phyloP scores from a whole-genome alignment of 1,140 invertebrate genomes.

The Zaprionus lachaisei region DNA sequence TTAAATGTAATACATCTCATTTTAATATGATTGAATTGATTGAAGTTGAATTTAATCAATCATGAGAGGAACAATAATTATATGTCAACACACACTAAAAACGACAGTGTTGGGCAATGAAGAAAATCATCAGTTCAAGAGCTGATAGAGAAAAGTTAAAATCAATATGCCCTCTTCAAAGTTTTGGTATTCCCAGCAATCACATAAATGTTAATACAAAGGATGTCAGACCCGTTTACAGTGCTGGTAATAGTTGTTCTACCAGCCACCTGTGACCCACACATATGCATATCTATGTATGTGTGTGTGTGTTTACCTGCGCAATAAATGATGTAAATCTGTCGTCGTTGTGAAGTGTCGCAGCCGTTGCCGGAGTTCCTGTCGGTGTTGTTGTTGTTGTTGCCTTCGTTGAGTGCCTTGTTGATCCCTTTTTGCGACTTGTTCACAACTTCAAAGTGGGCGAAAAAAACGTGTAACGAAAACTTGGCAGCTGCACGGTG shows the following conservation, averaged over 20 bases:
- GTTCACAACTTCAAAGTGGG: constrained; percentile 63
- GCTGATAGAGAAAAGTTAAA: background rate
- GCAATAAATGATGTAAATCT: constrained; percentile 79
- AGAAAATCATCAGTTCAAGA: too few relatives aligned
- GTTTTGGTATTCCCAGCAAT: background rate
- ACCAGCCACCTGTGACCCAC: constrained; percentile 46
- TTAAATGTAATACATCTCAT: too few relatives aligned
- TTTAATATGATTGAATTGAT: too few relatives aligned
- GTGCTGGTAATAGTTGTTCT: constrained; percentile 33
- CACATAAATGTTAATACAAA: constrained; percentile 4
- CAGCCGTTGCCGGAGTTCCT: constrained; percentile 45
- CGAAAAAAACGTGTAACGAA: constrained; percentile 41
- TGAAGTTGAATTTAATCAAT: too few relatives aligned
- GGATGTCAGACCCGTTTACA: background rate
- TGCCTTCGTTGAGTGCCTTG: constrained; percentile 61
- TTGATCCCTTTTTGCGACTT: constrained; percentile 69
- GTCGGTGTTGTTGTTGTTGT: constrained; percentile 5
- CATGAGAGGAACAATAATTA: too few relatives aligned
- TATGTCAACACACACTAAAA: too few relatives aligned
- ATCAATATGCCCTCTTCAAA: background rate
- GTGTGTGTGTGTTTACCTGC: constrained; percentile 39
- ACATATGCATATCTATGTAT: background rate
- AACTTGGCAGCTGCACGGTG: constrained; percentile 55
- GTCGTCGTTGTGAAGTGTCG: constrained; percentile 65
- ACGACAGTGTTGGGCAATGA: too few relatives aligned